Conservation (phyloP, 2,113 vertebrate genomes). For the Toxotes jaculatrix region DNA sequence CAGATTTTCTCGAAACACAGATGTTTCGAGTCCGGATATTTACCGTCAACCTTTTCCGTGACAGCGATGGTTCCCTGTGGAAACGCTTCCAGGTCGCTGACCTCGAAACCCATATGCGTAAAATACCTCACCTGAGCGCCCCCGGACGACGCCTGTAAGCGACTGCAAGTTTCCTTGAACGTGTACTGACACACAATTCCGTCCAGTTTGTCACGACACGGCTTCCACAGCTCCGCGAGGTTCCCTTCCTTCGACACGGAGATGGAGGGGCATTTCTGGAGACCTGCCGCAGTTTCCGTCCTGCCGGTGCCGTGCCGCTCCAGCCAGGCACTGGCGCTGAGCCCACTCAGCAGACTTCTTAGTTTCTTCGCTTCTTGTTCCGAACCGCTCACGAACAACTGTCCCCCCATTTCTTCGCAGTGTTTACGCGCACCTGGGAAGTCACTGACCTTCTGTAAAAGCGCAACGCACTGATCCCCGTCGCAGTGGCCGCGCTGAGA, state of each 20-base stretch:
- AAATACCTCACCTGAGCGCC: slow-evolving; percentile 15
- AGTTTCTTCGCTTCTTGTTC: accelerated
- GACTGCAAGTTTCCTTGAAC: accelerated
- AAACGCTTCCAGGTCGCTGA: not conserved
- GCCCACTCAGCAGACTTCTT: accelerated
- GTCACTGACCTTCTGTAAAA: not conserved
- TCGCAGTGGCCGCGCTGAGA: slow-evolving; percentile 33
- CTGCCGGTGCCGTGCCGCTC: accelerated
- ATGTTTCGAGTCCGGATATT: slow-evolving; percentile 10
- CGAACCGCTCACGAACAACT: not conserved
- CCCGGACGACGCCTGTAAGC: accelerated
- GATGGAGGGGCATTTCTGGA: slow-evolving; percentile 6
- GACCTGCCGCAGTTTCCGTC: accelerated
- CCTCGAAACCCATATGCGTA: not conserved
- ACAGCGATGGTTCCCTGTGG: slow-evolving; percentile 39
- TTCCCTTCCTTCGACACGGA: not conserved
- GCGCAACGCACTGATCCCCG: slow-evolving; percentile 10
- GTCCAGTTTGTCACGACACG: not conserved
- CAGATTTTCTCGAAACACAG: accelerated
- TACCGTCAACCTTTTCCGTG: accelerated
- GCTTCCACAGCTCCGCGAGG: accelerated
- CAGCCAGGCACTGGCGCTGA: slow-evolving; percentile 53
- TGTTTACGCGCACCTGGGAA: not conserved
- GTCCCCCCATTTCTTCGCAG: accelerated
- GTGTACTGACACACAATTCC: slow-evolving; percentile 54